Conservation (phyloP, 2,888 invertebrate genomes). For the Dorcus parallelipipedus region DNA sequence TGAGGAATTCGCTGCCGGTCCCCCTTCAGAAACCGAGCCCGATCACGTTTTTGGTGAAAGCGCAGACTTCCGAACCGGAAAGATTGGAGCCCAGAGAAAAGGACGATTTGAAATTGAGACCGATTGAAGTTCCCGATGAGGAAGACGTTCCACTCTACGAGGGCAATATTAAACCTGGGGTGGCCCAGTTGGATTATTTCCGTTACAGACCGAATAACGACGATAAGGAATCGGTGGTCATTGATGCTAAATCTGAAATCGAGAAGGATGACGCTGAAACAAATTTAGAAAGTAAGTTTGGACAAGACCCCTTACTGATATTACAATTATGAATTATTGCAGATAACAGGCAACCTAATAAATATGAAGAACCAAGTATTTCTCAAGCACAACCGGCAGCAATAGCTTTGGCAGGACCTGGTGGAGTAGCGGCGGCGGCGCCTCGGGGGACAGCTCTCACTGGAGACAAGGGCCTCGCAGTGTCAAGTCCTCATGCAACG, state of each 20-base stretch:
- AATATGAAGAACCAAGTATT: constrained; percentile 42
- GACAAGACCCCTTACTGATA: too few species aligned
- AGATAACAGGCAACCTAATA: constrained; percentile 6
- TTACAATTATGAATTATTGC: too few species aligned
- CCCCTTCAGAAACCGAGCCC: constrained; percentile 2
- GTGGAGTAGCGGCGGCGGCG: constrained; percentile 51
- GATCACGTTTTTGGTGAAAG: not conserved
- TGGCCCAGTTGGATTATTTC: constrained; percentile 8
- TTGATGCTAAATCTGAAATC: constrained; percentile 38
- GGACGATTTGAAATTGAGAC: constrained; percentile 6
- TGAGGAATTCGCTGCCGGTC: constrained; percentile 15
- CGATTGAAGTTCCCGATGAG: constrained; percentile 13
- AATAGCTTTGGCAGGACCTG: constrained; percentile 51
- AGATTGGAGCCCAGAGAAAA: not conserved
- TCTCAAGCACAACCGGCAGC: constrained; percentile 53
- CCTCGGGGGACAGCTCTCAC: constrained; percentile 52
- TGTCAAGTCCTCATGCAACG: constrained; percentile 53
- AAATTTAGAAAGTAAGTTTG: too few species aligned
- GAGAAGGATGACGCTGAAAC: too few species aligned
- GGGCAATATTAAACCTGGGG: constrained; percentile 10
- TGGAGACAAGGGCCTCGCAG: constrained; percentile 50
- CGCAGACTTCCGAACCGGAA: not conserved
- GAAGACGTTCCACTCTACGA: constrained; percentile 10
- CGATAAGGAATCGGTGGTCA: constrained; percentile 52
- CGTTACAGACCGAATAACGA: constrained; percentile 42